Evolutionary conservation across 2,797 vertebrate species (phyloP).

Genomic region (Lithobates pipiens): DNA sequence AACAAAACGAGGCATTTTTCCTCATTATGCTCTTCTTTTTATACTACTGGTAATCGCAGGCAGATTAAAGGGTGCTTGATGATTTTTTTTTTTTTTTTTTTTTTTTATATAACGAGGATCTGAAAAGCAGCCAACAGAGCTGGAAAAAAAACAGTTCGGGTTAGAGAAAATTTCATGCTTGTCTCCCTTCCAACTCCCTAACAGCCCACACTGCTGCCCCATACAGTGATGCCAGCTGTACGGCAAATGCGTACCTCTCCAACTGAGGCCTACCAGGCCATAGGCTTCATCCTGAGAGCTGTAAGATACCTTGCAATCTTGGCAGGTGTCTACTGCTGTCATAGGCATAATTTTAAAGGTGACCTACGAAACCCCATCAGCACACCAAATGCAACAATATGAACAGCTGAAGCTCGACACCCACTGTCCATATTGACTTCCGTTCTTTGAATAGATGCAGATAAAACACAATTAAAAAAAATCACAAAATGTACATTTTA

Average conservation of each 20-base stretch:
- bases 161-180: constrained; percentile 93
- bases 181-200: constrained; percentile 93
- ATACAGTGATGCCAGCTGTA: constrained; percentile 99
- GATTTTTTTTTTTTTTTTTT: constrained; percentile 76
- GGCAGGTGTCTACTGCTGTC: constrained; percentile 93
- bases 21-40: constrained; percentile 88
- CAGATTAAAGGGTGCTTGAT: constrained; percentile 89
- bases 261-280: constrained; percentile 91
- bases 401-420: constrained; percentile 77
- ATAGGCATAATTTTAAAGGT: constrained; percentile 96
- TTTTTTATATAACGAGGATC: constrained; percentile 75
- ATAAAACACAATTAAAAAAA: constrained; percentile 29
- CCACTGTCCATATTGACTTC: constrained; percentile 73
- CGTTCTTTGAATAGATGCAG: constrained; percentile 47
- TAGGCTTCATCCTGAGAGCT: constrained; percentile 88
- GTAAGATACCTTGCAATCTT: constrained; percentile 92
- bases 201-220: constrained; percentile 96
- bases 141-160: constrained; percentile 83
- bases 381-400: constrained; percentile 79
- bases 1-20: constrained; percentile 94
- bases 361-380: constrained; percentile 86
- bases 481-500: constrained; percentile 2
- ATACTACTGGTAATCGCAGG: constrained; percentile 87
- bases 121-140: constrained; percentile 86
- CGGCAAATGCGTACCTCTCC: constrained; percentile 96